Evolutionary conservation across 2,888 invertebrate genomes (phyloP).

Genomic region (Eupithecia vulgata): DNA sequence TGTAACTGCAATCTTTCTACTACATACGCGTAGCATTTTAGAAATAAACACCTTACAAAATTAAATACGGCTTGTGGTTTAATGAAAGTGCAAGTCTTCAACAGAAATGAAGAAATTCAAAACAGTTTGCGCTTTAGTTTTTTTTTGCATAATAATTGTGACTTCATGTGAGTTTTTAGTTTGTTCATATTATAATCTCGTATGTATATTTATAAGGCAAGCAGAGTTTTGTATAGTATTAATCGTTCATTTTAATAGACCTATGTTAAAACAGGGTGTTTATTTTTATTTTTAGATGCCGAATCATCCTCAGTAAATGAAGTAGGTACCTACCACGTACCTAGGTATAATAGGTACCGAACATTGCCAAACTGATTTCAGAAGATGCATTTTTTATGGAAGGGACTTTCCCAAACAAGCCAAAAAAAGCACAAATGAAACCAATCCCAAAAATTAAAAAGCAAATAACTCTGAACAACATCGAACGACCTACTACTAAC

Average conservation of each 20-base stretch:
- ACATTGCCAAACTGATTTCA: not conserved
- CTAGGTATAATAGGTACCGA: not conserved
- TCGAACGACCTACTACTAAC: no score
- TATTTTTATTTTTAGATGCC: constrained; percentile 27
- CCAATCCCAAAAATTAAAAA: no score
- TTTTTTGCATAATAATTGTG: not conserved
- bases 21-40: not conserved
- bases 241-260: not conserved
- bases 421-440: no score
- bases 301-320: constrained; percentile 15
- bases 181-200: no score
- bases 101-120: not conserved
- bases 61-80: not conserved
- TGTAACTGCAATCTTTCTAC: not conserved
- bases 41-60: not conserved
- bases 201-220: no score
- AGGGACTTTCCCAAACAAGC: no score
- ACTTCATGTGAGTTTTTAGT: not conserved
- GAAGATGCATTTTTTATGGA: no score
- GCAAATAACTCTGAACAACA: no score
- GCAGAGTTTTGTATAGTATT: not conserved
- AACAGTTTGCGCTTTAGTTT: not conserved
- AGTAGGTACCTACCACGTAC: not conserved
- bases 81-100: not conserved
- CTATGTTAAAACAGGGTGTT: not conserved